Base-by-base conservation (phyloP, 1,140 invertebrate genomes). In the Phymorhynchus buccinoides region DNA sequence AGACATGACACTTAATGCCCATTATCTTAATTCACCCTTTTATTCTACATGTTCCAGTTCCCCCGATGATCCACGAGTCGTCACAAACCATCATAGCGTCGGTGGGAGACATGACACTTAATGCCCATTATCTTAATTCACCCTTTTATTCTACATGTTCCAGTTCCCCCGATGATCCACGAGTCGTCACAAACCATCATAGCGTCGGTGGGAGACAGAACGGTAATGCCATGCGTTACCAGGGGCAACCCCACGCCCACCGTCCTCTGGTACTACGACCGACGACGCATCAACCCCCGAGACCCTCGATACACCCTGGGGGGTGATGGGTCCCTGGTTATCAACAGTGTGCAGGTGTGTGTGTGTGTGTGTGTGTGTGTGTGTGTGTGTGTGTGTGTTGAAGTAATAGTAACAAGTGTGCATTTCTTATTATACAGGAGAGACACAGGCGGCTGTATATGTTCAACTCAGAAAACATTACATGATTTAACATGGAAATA, bases 231-330 rank as follows among this genome's bases (percentile, higher is more conserved):
- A 0, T 94, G 94, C 90, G 86, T 91, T 22, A 92, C 91, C 27
- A 86, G 85, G 9, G 94, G 94, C 52, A 88, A 87, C 35, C 94
- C 94, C 14, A 82, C 83, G 27, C 94, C 94, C 9, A 84, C 56
- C 4, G 89, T 93, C 3, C 77, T 39, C 16, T 93, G 93, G 93
- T 84, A 86, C 9, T 90, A 90, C 83, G 91, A 93, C 80, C 89
- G 90, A 1, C 87, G 89, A 7, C 73, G 81, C 14, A 85, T 92
- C 39, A 81, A 87, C n/a, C 35, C 68, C 48, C 78, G 85, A 16
- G 79, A 85, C 30, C 42, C 80, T 37, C 89, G 87, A 75, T 91
- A 87, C 83, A 84, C 83, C 22, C 62, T 91, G 22, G 71, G 78
- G 22, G 75, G 86, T 0, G 84, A 84, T 83, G 91, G 91, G 35